Evolutionary conservation across 2,797 vertebrate genomes (phyloP).

Genomic region (Pangasius sanitwongsei): DNA sequence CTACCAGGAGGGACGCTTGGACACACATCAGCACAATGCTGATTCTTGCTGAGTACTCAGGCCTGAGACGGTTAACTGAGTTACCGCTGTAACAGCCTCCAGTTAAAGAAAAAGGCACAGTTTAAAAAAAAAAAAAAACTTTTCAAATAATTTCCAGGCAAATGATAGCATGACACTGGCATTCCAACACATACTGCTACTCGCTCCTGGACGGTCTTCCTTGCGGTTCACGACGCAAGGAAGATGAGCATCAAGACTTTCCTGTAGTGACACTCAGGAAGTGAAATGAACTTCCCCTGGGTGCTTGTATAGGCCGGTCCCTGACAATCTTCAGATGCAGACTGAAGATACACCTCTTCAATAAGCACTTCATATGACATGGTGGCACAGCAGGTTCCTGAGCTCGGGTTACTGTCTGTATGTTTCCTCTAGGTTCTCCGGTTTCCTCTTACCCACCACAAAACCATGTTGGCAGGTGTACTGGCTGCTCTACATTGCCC

Average conservation of each 20-base stretch:
- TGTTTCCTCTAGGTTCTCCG: neutral
- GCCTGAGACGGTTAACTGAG: neutral
- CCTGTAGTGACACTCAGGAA: neutral
- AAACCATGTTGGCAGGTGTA: neutral
- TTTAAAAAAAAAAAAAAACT: neutral
- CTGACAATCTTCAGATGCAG: neutral
- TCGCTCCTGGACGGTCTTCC: neutral
- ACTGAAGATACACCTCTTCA: neutral
- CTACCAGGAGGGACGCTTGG: neutral
- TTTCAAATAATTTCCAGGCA: neutral
- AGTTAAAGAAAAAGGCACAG: too few relatives aligned
- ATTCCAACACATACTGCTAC: neutral
- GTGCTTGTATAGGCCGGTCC: neutral
- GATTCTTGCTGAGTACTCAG: neutral
- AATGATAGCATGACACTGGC: neutral
- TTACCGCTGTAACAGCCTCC: neutral
- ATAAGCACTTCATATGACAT: neutral
- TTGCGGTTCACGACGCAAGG: neutral
- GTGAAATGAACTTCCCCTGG: neutral
- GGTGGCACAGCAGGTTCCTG: neutral
- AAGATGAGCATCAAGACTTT: neutral
- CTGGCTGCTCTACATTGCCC: neutral
- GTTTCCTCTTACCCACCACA: neutral
- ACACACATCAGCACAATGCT: neutral
- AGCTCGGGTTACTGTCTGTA: neutral